phyloP scores from a whole-genome alignment of 2,888 invertebrate species.

The Mimas tiliae region DNA sequence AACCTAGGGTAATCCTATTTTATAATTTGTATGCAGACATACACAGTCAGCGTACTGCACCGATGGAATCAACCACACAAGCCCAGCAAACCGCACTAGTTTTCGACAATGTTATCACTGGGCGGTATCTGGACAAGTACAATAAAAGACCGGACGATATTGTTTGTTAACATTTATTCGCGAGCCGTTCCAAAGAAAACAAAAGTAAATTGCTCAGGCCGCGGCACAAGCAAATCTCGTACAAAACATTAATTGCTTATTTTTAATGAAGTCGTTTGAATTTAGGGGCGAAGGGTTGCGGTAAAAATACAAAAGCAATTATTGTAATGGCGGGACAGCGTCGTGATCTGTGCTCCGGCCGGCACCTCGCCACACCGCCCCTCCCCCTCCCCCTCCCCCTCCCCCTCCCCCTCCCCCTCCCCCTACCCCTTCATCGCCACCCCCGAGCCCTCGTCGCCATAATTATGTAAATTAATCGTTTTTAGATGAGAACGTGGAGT shows the following conservation, averaged over 20 bases:
- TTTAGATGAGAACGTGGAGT: conserved; percentile 17
- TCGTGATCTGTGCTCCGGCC: conserved; percentile 21
- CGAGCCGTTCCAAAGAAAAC: conserved; percentile 1
- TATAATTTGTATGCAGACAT: too few relatives aligned
- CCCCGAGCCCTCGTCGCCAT: conserved; percentile 29
- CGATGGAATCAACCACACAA: too few relatives aligned
- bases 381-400: neutral
- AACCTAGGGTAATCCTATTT: too few relatives aligned
- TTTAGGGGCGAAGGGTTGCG: conserved; percentile 60
- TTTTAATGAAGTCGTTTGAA: conserved; percentile 63
- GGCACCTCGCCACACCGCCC: too few relatives aligned
- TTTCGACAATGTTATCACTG: too few relatives aligned
- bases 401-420: neutral
- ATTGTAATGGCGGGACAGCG: conserved; percentile 53
- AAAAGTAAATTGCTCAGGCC: conserved; percentile 7
- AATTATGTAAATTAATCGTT: conserved; percentile 44
- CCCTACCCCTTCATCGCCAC: neutral
- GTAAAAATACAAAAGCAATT: conserved; percentile 59
- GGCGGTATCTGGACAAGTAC: neutral
- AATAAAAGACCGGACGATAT: neutral
- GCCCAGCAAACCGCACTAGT: too few relatives aligned
- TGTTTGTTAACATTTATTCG: neutral
- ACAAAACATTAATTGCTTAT: conserved; percentile 34
- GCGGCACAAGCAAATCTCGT: neutral
- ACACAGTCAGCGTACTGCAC: too few relatives aligned